Base-by-base conservation (phyloP, 30 jellyfish, hydroid and myxozoan species). In the Calvadosia cruxmelitensis region DNA sequence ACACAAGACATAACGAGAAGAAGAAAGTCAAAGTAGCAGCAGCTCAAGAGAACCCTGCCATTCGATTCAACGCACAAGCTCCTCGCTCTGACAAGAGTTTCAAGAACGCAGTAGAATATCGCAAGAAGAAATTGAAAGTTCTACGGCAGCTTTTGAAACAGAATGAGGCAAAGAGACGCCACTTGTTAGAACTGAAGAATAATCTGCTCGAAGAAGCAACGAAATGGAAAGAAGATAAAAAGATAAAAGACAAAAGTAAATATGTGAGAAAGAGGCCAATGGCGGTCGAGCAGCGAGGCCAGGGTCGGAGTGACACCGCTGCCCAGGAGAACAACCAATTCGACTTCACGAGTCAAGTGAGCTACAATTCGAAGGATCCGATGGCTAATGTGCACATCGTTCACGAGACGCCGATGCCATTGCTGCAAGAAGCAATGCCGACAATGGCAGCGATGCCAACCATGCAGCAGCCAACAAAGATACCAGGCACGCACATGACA, bases 381-480 rank as follows among this genome's bases (percentile, higher is more conserved):
- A 5, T 42, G 57, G 10, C 57, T 42, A 67, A 67, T 35, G 76
- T 67, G 10, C 31, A 67, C 3, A 67, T 67, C 20, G 76, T 67
- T 31, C 76, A 67, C 34, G 76, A 66, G 5, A 67, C 76, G 7
- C 76, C 76, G 20, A 36, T 50, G 3, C 76, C 76, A 23, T 31
- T 26, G 23, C 35, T 67, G 25, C 13, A 26, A 33, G 76, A 67
- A 42, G 66, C 20, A 0, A 3, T 67, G 31, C 68, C 76, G 34
- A 67, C 76, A 27, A 30, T 10, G 2, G 31, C 35, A 29, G 57
- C 76, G 27, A 5, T 29, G 16, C 66, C 20, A 1, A 31, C 68
- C n/a, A 10, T 63, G 3, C n/a, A n/a, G n/a, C n/a, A n/a, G n/a
- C n/a, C n/a, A n/a, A n/a, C n/a, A n/a, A n/a, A n/a, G n/a, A 42